Base-by-base conservation (phyloP, 2,797 vertebrate species). In the Melanotaenia pygmaea region DNA sequence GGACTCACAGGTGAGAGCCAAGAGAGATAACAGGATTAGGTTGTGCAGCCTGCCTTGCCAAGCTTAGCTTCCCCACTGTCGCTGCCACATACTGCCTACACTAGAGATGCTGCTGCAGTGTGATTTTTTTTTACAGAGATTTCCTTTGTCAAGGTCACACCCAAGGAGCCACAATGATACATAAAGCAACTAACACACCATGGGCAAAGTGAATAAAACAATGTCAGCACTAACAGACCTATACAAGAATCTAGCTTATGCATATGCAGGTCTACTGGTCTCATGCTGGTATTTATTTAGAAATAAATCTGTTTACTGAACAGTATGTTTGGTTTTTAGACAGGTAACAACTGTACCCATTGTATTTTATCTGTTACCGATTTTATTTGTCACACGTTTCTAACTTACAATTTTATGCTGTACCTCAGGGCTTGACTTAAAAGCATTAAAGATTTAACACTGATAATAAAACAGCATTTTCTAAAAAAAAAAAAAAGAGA, bases 1-100 rank as follows among this genome's bases (percentile, higher is more conserved):
- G 77, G 38, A 73, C 67, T 50, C 18, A n/a, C 76, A 86, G 88
- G 95, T 88, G 64, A 74, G 37, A 76, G 82, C 82, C 77, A 80
- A 74, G 53, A 78, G 72, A 73, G 77, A 59, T 87, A 91, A 92
- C 90, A 88, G 86, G 93, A 94, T 94, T 93, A 94, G 77, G 73
- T 58, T 14, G 59, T 76, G 84, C 64, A 47, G 78, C 63, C 68
- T 83, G 77, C 77, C 67, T 16, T 59, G 68, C 72, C 40, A 32
- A 75, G 80, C 63, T 88, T 71, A 82, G 67, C 67, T 69, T 74
- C 84, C 82, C 81, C 74, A 68, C 86, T 82, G 81, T 69, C 75
- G 40, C 28, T 35, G 68, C 88, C 85, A 86, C 86, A 90, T 77
- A 82, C 76, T 76, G 77, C 81, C 67, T 59, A 81, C 77, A 75